phyloP scores from a whole-genome alignment of 2,888 invertebrate genomes.

The Opisthograptis luteolata region DNA sequence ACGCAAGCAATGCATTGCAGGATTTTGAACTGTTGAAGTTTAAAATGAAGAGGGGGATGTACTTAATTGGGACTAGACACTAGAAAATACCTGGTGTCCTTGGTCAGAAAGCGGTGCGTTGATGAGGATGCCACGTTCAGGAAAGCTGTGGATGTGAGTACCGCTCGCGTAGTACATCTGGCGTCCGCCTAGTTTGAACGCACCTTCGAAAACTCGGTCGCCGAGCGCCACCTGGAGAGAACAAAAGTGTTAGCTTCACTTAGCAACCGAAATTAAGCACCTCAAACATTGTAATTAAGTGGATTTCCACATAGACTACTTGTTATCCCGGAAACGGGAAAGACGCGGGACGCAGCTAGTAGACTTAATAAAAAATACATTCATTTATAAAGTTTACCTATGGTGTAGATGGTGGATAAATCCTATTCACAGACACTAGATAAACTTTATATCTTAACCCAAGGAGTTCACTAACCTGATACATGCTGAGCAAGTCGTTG shows the following conservation, averaged over 20 bases:
- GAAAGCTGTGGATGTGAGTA: conserved; percentile 93
- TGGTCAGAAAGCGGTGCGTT: conserved; percentile 92
- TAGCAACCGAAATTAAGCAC: background rate
- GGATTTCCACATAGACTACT: too few relatives aligned
- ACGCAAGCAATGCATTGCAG: too few relatives aligned
- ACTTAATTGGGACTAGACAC: too few relatives aligned
- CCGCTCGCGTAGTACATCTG: conserved; percentile 97
- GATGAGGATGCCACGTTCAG: conserved; percentile 89
- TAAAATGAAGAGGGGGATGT: too few relatives aligned
- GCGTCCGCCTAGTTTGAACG: conserved; percentile 94
- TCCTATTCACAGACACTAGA: too few relatives aligned
- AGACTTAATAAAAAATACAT: too few relatives aligned
- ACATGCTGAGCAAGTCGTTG: conserved; percentile 93
- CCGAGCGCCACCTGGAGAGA: conserved; percentile 90
- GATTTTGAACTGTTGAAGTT: too few relatives aligned
- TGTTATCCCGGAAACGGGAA: too few relatives aligned
- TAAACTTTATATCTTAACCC: background rate
- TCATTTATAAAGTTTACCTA: too few relatives aligned
- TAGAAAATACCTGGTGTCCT: conserved; percentile 88
- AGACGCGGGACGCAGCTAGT: too few relatives aligned
- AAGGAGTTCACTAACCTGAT: conserved; percentile 85
- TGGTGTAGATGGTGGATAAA: too few relatives aligned
- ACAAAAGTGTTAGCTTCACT: background rate
- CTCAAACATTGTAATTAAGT: too few relatives aligned
- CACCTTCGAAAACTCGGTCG: conserved; percentile 93